Conservation (phyloP, 2,113 vertebrate genomes). For the Laticauda laticaudata region DNA sequence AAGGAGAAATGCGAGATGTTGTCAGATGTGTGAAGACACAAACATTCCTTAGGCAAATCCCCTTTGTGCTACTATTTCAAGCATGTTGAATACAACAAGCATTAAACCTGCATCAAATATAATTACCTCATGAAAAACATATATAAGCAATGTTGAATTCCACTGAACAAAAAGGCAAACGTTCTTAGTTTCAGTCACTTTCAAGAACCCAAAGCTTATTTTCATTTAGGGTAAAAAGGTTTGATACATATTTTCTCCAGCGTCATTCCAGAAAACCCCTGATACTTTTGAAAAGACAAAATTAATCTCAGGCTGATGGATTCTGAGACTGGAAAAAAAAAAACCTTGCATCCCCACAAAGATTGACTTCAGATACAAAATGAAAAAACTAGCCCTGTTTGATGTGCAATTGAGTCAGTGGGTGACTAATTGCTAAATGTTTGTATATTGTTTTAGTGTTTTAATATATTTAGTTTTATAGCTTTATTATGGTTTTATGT, state of each 20-base stretch:
- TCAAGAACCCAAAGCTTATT: background rate
- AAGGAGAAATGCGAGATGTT: background rate
- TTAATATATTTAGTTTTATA: background rate
- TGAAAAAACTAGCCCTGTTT: background rate
- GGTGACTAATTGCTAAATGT: background rate
- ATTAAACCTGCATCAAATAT: constrained; percentile 4
- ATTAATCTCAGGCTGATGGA: background rate
- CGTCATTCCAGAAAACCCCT: background rate
- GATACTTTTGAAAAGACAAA: background rate
- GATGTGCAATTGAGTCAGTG: background rate
- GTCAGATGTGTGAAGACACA: background rate
- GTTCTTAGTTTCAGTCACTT: constrained; percentile 1
- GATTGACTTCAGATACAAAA: constrained; percentile 16
- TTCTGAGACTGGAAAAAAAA: background rate
- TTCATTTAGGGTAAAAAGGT: constrained; percentile 5
- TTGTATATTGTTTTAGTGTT: background rate
- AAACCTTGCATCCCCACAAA: background rate
- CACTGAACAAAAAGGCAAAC: background rate
- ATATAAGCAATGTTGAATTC: background rate
- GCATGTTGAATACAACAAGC: background rate
- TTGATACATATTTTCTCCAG: background rate
- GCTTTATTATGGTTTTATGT: background rate
- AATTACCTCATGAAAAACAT: constrained; percentile 22
- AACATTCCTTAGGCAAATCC: background rate
- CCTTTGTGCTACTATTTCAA: background rate